These are phyloP conservation scores for Drosophila mulleri DNA, from an alignment of 2,888 invertebrate species.

Conservation along the genomic window DNA sequence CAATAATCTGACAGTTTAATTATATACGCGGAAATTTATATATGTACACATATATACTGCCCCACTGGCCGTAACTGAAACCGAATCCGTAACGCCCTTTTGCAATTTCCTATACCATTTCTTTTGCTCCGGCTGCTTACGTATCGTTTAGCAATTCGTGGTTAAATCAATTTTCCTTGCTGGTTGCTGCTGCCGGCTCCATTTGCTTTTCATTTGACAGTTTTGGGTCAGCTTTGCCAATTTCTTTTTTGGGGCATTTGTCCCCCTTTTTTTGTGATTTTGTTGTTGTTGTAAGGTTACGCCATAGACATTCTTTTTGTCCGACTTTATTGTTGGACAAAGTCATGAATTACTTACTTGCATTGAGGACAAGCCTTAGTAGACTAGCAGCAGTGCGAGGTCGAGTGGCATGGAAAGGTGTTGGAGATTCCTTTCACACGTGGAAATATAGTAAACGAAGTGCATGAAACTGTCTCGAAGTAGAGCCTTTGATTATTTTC, in stretches of 20 bases:
- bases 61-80: conserved; percentile 18
- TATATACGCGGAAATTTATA: conserved; percentile 79
- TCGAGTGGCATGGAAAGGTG: not conserved
- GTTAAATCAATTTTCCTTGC: conserved; percentile 70
- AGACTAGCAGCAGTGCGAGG: too few relatives aligned
- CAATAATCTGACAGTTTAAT: conserved; percentile 85
- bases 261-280: not conserved
- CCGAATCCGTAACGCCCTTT: conserved; percentile 15
- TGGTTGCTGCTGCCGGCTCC: conserved; percentile 16
- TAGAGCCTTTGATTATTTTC: not conserved
- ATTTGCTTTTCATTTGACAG: conserved; percentile 58
- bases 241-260: conserved; percentile 15
- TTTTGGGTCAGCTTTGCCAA: conserved; percentile 61
- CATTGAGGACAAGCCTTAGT: not conserved
- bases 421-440: not conserved
- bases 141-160: conserved; percentile 75
- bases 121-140: conserved; percentile 46
- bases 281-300: conserved; percentile 37
- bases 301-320: conserved; percentile 37
- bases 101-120: conserved; percentile 59
- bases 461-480: not conserved
- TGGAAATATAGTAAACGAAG: not conserved
- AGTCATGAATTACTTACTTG: conserved; percentile 49
- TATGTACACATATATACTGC: conserved; percentile 57
- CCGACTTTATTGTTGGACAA: conserved; percentile 39